Percentiles rank a stretch among this genome's conserved stretches.
phyloP scores from a whole-genome alignment of 2,113 vertebrate species.

The Dolichallabes microphthalmus region DNA sequence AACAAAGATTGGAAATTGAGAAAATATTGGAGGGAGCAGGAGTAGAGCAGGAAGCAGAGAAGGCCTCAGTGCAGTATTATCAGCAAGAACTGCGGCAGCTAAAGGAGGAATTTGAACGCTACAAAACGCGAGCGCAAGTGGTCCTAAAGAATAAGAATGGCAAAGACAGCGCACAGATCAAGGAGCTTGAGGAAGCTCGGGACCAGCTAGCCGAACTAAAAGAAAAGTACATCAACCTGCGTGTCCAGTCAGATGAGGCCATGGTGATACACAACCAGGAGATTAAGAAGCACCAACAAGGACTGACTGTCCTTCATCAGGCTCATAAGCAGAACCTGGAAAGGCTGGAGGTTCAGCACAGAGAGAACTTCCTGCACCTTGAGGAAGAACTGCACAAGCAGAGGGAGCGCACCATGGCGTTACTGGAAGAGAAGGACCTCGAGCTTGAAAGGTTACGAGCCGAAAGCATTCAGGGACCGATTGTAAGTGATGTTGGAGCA shows the following conservation, averaged over 20 bases:
- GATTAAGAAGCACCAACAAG: slow-evolving; percentile 73
- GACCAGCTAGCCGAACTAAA: slow-evolving; percentile 86
- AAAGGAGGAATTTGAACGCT: slow-evolving; percentile 92
- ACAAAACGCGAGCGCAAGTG: slow-evolving; percentile 87
- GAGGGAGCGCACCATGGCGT: slow-evolving; percentile 82
- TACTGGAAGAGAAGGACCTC: slow-evolving; percentile 87
- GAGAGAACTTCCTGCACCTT: slow-evolving; percentile 76
- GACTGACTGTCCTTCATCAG: slow-evolving; percentile 71
- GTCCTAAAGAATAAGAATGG: slow-evolving; percentile 86
- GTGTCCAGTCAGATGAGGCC: slow-evolving; percentile 77
- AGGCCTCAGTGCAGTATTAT: slow-evolving; percentile 68
- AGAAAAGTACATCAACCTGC: slow-evolving; percentile 85
- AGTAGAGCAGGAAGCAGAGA: slow-evolving; percentile 67
- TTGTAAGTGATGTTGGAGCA: background rate
- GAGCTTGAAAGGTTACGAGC: slow-evolving; percentile 84
- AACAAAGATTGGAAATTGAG: slow-evolving; percentile 68
- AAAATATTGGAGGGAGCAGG: slow-evolving; percentile 55
- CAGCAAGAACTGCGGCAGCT: slow-evolving; percentile 90
- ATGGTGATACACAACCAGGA: slow-evolving; percentile 71
- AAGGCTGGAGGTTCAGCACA: slow-evolving; percentile 69
- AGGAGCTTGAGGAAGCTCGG: slow-evolving; percentile 84
- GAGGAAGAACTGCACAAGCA: slow-evolving; percentile 93
- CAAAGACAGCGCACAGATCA: slow-evolving; percentile 79
- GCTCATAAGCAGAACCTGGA: slow-evolving; percentile 82
- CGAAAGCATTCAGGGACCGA: slow-evolving; percentile 44